Evolutionary conservation across 2,113 vertebrate species (phyloP), one percentile per base, ranked within the genome.

Genomic region (Rhizomys pruinosus): DNA sequence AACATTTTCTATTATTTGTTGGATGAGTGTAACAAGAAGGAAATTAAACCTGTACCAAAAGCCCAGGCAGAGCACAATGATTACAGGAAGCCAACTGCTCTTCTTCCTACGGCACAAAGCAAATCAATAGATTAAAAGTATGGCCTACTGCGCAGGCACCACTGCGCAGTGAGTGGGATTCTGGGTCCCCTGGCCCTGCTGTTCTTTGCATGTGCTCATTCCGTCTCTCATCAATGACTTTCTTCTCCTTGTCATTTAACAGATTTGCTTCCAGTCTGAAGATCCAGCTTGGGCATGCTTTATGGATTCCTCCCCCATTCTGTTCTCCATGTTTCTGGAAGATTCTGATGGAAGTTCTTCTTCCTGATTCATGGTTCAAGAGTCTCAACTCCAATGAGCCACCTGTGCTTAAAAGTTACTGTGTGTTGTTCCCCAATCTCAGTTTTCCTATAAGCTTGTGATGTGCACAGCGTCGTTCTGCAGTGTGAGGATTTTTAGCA

Each of bases 91-190:
- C 16, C 90, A 42, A 23, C 9, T 88, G 66, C 84, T 87, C 88
- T 22, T 22, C 88, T 22, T 22, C 42, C 72, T 90, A 84, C 79
- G 9, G 0, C 89, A 73, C 44, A 47, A 94, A 90, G 89, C 19
- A 90, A 96, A 96, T 93, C 19, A 79, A 94, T 79, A 95, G 68
- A 79, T 92, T 85, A n/a, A 34, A 88, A 68, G 42, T 15, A 57
- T 25, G 19, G 82, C 57, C 87, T 78, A 82, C 59, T 84, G 72
- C 32, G 78, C 68, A 37, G 71, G 71, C n/a, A 52, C 44, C n/a
- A 64, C 19, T 52, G 76, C 22, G 86, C 57, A 86, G 34, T 55
- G 34, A 90, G 22, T 16, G 25, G 57, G 42, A 22, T 52, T 84
- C 61, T 47, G n/a, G 63, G 37, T 42, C 69, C 80, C 77, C 44